Evolutionary conservation across 1,140 invertebrate species (phyloP).

Genomic region (Schlechtendalia chinensis): DNA sequence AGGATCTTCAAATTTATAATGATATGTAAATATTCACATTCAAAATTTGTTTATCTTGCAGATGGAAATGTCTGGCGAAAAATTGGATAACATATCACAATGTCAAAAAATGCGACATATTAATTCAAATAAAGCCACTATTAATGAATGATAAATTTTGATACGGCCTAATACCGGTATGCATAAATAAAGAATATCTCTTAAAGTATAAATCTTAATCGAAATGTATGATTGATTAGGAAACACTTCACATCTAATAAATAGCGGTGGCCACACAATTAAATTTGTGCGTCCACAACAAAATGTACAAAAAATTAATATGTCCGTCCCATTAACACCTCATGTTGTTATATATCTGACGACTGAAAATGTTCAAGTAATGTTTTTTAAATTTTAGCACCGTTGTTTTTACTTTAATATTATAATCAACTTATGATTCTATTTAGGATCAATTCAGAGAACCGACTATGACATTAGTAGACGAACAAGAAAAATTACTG

Average conservation of each 20-base stretch:
- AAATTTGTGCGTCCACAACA: slow-evolving; percentile 36
- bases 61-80: slow-evolving; percentile 58
- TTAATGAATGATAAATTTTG: slow-evolving; percentile 78
- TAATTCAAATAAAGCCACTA: slow-evolving; percentile 73
- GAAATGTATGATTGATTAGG: slow-evolving; percentile 27
- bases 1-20: too few species aligned
- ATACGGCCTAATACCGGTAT: slow-evolving; percentile 60
- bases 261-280: slow-evolving; percentile 11
- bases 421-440: not conserved
- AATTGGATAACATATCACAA: slow-evolving; percentile 74
- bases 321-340: slow-evolving; percentile 38
- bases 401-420: not conserved
- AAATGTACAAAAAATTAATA: slow-evolving; percentile 30
- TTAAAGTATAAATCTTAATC: not conserved
- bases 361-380: slow-evolving; percentile 22
- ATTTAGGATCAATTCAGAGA: slow-evolving; percentile 48
- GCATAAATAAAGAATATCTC: not conserved
- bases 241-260: not conserved
- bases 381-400: not conserved
- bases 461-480: too few species aligned
- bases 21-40: not conserved
- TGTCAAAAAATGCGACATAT: slow-evolving; percentile 70
- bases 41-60: slow-evolving; percentile 52
- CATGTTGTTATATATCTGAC: not conserved
- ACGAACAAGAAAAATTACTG: too few species aligned